These are phyloP conservation scores for Pitangus sulphuratus DNA, from an alignment of 2,797 vertebrate species.

Conservation along the genomic window DNA sequence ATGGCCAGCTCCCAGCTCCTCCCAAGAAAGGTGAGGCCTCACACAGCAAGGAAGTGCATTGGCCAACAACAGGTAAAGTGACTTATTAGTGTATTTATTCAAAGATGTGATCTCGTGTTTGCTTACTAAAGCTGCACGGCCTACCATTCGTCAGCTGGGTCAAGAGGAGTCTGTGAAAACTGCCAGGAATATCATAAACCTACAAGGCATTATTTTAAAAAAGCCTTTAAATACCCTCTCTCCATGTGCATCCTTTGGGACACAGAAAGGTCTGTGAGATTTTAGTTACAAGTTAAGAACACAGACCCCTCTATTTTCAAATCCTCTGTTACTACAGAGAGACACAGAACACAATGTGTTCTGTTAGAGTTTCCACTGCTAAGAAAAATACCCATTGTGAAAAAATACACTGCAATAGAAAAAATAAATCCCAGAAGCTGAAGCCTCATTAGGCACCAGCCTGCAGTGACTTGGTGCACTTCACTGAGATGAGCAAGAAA, in stretches of 20 bases:
- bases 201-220: neutral
- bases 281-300: neutral
- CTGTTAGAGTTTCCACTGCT: neutral
- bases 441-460: neutral
- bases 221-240: neutral
- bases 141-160: neutral
- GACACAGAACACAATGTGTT: accelerated
- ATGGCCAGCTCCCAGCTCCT: neutral
- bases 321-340: neutral
- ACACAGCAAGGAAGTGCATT: neutral
- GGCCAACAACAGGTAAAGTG: neutral
- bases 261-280: neutral
- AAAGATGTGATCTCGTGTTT: neutral
- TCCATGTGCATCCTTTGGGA: neutral
- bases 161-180: neutral
- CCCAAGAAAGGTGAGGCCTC: neutral
- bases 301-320: neutral
- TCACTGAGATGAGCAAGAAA: neutral
- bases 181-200: neutral
- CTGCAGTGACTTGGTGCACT: neutral
- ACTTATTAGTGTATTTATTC: neutral
- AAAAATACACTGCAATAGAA: neutral
- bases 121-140: neutral
- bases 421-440: neutral
- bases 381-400: neutral